These are phyloP conservation scores for Thelaira solivaga DNA, from an alignment of 2,888 invertebrate species.

Conservation along the genomic window DNA sequence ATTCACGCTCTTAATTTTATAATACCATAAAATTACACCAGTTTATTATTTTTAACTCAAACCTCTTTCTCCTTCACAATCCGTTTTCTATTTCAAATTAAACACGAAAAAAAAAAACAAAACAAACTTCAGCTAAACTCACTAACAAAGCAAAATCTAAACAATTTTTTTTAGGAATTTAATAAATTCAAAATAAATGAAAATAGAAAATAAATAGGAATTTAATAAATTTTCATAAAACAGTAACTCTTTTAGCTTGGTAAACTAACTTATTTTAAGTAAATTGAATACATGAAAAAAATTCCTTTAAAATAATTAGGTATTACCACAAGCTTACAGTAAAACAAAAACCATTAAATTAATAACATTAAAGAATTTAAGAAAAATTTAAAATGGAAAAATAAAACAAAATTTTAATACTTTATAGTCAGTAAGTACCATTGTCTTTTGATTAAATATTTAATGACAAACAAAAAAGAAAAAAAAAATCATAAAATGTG, in stretches of 20 bases:
- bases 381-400: too few species aligned
- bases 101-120: neutral
- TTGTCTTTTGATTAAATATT: slow-evolving; percentile 29
- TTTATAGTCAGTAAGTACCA: slow-evolving; percentile 50
- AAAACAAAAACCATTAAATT: neutral
- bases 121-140: slow-evolving; percentile 5
- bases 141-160: slow-evolving; percentile 12
- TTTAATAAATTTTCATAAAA: slow-evolving; percentile 51
- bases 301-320: slow-evolving; percentile 16
- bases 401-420: slow-evolving; percentile 39
- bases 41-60: too few species aligned
- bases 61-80: too few species aligned
- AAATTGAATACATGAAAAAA: slow-evolving; percentile 9
- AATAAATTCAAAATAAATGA: slow-evolving; percentile 33
- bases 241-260: slow-evolving; percentile 35
- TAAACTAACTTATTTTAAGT: slow-evolving; percentile 15
- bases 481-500: slow-evolving; percentile 23
- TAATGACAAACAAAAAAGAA: neutral
- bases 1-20: too few species aligned
- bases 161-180: slow-evolving; percentile 27
- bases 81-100: slow-evolving; percentile 10
- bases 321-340: slow-evolving; percentile 38
- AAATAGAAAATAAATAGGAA: slow-evolving; percentile 40
- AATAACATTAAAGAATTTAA: too few species aligned
- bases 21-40: too few species aligned